phyloP scores from a whole-genome alignment of 2,797 vertebrate genomes.

The Prunella strophiata region DNA sequence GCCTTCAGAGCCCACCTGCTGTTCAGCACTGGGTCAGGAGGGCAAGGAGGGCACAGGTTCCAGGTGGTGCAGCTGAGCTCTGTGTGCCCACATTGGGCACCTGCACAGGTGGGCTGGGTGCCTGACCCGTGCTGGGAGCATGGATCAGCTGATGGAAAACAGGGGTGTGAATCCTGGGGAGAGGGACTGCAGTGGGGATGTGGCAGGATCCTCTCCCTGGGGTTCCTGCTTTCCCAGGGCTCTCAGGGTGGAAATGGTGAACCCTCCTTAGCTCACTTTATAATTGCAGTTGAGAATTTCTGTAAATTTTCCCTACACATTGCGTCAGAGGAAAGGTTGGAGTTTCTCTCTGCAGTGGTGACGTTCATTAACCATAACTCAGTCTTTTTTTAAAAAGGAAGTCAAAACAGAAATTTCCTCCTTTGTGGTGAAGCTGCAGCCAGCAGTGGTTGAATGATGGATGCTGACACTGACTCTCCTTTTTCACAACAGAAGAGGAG shows the following conservation, averaged over 20 bases:
- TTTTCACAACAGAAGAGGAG: conserved; percentile 32
- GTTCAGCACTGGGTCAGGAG: not conserved
- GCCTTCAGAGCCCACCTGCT: not conserved
- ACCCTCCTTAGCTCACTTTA: not conserved
- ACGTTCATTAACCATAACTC: not conserved
- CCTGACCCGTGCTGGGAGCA: rapidly evolving
- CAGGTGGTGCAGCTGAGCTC: not conserved
- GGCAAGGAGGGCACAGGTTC: not conserved
- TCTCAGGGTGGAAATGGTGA: not conserved
- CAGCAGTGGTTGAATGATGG: not conserved
- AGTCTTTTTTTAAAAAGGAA: not conserved
- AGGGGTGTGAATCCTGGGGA: not conserved
- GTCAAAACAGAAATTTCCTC: conserved; percentile 9
- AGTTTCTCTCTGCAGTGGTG: not conserved
- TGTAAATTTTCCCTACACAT: not conserved
- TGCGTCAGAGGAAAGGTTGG: not conserved
- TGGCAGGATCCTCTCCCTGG: not conserved
- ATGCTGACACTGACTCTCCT: not conserved
- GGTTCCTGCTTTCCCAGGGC: not conserved
- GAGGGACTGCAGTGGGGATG: not conserved
- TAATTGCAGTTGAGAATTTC: not conserved
- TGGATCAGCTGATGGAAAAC: rapidly evolving
- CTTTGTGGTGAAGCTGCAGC: conserved; percentile 22
- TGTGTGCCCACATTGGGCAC: not conserved
- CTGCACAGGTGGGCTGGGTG: not conserved